Conservation (phyloP, 2,113 vertebrate genomes). For the Laticauda colubrina region DNA sequence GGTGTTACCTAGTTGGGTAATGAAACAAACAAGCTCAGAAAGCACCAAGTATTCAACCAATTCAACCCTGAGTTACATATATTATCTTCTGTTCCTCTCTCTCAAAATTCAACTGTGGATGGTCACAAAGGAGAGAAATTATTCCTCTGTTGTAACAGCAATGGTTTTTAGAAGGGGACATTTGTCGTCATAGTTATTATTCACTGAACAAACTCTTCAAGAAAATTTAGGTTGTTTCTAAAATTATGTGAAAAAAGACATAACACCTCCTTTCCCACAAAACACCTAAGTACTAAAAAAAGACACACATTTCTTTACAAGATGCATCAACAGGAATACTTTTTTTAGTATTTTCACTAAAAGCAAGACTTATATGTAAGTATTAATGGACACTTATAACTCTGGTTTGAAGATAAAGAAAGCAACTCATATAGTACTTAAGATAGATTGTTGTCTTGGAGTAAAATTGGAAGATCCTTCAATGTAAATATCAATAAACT, state of each 20-base stretch:
- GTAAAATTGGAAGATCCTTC: neutral
- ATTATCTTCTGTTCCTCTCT: neutral
- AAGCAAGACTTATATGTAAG: neutral
- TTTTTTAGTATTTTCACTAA: neutral
- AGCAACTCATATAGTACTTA: neutral
- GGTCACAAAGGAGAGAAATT: neutral
- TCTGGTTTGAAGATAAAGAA: slow-evolving; percentile 15
- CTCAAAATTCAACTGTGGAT: neutral
- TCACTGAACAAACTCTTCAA: neutral
- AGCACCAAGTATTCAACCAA: neutral
- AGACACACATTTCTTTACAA: neutral
- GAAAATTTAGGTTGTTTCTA: neutral
- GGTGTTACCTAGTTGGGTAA: neutral
- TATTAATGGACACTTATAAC: neutral
- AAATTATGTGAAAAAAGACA: neutral
- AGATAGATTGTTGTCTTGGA: slow-evolving; percentile 4
- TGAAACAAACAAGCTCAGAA: neutral
- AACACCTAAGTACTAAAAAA: neutral
- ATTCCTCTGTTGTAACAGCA: neutral
- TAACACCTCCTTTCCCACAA: neutral
- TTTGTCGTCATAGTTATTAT: neutral
- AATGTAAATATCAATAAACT: neutral
- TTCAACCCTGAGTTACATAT: neutral
- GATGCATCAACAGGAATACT: neutral
- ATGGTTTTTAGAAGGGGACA: neutral